Evolutionary conservation across 2,113 vertebrate species (phyloP), one percentile per base, ranked within the genome.

Genomic region (Thunnus thynnus): DNA sequence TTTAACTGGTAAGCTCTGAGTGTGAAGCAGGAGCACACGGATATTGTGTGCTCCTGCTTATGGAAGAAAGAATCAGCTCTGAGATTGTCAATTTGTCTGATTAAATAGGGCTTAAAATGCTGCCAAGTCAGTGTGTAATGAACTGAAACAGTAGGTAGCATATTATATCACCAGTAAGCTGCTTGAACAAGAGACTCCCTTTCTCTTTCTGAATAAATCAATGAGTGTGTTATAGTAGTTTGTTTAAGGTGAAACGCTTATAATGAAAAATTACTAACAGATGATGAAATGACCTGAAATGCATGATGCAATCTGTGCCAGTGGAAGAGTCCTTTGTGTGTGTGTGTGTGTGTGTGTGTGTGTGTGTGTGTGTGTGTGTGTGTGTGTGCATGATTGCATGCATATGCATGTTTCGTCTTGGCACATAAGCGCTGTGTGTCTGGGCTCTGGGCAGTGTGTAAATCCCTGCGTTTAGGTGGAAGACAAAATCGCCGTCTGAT

Each of bases 211-310:
- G 50, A 79, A 74, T 64, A 75, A 79, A 87, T 84, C 81, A 85
- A 54, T 36, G 48, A 57, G 50, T 68, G 30, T 68, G 68, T 87
- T 80, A 72, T 61, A 22, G 61, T 57, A 89, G 87, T 91, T 91
- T 88, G 78, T 86, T 90, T 78, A 86, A 77, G 81, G 78, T 89
- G 76, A 87, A 80, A 72, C 51, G 54, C 71, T 79, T 52, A 17
- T 27, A 71, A 76, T 72, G 46, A 80, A 85, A 77, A 80, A 85
- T 88, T 78, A 86, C 65, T 68, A 88, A 78, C 82, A 81, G 85
- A 89, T 92, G 92, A 93, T 91, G 91, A 92, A 93, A 94, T 82
- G 61, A 89, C 70, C 82, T 83, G 90, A 88, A 90, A 89, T 82
- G 65, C 65, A 81, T 90, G 87, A 91, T 76, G 88, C 87, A 94